Base-by-base conservation (phyloP, 2,797 vertebrate species). In the Clangula hyemalis region DNA sequence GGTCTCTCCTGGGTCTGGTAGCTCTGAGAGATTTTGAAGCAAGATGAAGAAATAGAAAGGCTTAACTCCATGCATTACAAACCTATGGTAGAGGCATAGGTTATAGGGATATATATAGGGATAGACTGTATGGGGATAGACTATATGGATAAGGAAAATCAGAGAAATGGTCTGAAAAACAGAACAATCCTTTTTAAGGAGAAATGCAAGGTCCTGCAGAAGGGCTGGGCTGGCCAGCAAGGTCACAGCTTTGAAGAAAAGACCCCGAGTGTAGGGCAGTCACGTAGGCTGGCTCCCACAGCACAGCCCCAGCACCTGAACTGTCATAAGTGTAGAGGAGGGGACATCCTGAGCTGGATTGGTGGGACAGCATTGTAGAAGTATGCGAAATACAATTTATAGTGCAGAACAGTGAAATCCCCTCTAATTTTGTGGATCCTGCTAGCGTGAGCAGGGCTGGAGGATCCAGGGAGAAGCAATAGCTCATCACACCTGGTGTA, bases 381-480 rank as follows among this genome's bases (percentile, higher is more conserved):
- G 15, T 49, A 41, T 27, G 3, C 27, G 11, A 91, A 75, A 47
- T 32, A 19, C 15, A 49, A 13, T 3, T 2, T 2, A 5, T 14
- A 34, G 21, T 65, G n/a, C 20, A 43, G 18, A 69, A 16, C 17
- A 34, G 60, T 3, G 38, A 62, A 94, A 90, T 38, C 13, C 45
- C 24, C 25, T 32, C 22, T 17, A 6, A 20, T 79, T 85, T 41
- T n/a, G 65, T 65, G 61, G 57, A 8, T 71, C 36, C 80, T 57
- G 39, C 56, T 20, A 22, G 30, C 0, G 0, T 4, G 57, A 34
- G 38, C 22, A 38, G 43, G 22, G 49, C 7, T 10, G 13, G 41
- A 74, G 53, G 74, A 75, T 36, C 32, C 1, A 20, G 34, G 39
- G 34, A 82, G 60, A 66, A 39, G 51, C 1, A 17, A 13, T 2